Base-by-base conservation (phyloP, 2,113 vertebrate genomes). In the Cinclus cinclus region DNA sequence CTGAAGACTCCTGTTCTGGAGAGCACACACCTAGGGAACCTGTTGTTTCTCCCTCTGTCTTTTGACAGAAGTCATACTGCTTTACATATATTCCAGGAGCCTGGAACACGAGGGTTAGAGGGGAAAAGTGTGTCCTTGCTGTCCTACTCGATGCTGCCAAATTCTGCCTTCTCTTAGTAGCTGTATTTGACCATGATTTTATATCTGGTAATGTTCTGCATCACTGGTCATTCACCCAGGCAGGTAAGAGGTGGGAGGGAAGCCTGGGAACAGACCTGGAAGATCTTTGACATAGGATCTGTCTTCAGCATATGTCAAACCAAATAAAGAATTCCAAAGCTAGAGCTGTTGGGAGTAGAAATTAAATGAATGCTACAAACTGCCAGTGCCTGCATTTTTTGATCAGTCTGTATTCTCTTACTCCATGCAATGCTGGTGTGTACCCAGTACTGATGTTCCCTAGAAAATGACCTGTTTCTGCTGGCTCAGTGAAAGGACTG, bases 291-390 rank as follows among this genome's bases (percentile, higher is more conserved):
- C 23, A 14, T 7, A 47, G 39, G 44, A 81, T 70, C 47, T 88
- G 22, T 91, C 64, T 87, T 78, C 47, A 56, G 64, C 52, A 20
- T 91, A 64, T 52, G 25, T 91, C 56, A 92, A 92, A 47, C 74
- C 81, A 95, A 96, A 97, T 96, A 95, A 96, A 97, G 50, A 89
- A 94, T 88, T 82, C 88, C 91, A 94, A 90, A 96, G 85, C 49
- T 63, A 71, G 82, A 90, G 64, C 47, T 70, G n/a, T n/a, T 86
- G 27, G 44, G 33, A 90, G 35, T 60, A 74, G 64, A 86, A 84
- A 63, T 89, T 11, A 69, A 67, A 58, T 53, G 5, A 58, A 44
- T 74, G 52, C 87, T 89, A 39, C 21, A 1, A 28, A 17, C 13
- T 53, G 60, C 35, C 19, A 15, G 28, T 73, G 27, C 22, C 77